phyloP scores from a whole-genome alignment of 2,888 invertebrate genomes.

The Perithous albicinctus region DNA sequence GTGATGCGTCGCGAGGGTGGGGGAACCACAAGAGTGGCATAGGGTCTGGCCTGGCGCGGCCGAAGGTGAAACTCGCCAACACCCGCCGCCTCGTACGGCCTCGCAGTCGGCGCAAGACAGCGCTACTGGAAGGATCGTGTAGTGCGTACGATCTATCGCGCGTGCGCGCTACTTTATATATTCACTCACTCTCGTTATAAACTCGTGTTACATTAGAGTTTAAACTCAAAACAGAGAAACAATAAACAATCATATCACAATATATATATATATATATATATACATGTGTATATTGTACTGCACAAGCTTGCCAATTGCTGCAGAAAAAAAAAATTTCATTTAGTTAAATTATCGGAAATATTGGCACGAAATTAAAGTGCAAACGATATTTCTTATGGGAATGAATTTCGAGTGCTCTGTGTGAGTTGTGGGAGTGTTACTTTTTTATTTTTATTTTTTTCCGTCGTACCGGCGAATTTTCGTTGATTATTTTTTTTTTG shows the following conservation, averaged over 20 bases:
- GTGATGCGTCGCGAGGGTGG: neutral
- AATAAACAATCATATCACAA: neutral
- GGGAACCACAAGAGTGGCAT: constrained; percentile 16
- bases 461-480: constrained; percentile 7
- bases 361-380: no score
- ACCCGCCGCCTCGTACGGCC: constrained; percentile 73
- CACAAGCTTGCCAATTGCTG: neutral
- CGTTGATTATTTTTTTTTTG: no score
- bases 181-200: constrained; percentile 21
- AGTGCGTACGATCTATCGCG: constrained; percentile 56
- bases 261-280: neutral
- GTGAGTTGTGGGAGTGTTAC: constrained; percentile 7
- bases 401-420: neutral
- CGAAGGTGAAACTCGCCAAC: constrained; percentile 80
- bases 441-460: no score
- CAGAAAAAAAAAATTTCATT: neutral
- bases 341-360: no score
- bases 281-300: neutral
- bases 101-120: constrained; percentile 84
- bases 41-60: constrained; percentile 69
- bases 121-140: constrained; percentile 81
- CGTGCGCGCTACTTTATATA: constrained; percentile 63
- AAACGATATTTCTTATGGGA: no score
- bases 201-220: constrained; percentile 10
- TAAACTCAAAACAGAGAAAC: no score